Conservation (phyloP, 2,113 vertebrate species). For the Conger conger region DNA sequence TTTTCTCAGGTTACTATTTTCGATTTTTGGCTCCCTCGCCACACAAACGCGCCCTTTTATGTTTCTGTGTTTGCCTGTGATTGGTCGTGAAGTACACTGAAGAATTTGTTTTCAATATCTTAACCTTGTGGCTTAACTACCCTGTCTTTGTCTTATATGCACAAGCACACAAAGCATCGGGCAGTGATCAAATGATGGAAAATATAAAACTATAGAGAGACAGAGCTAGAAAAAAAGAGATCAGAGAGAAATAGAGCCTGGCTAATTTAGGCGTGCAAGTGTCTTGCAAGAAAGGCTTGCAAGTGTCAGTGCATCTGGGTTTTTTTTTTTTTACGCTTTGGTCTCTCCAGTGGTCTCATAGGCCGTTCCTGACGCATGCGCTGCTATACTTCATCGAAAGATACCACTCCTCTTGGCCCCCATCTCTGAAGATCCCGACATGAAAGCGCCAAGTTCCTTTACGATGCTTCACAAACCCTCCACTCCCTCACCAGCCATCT, state of each 20-base stretch:
- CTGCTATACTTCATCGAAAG: neutral
- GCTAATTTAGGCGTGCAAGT: too few relatives aligned
- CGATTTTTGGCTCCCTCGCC: neutral
- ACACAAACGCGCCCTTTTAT: neutral
- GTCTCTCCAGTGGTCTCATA: neutral
- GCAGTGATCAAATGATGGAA: neutral
- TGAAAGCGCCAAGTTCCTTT: neutral
- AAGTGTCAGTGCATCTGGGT: neutral
- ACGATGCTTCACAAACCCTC: neutral
- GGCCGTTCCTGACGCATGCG: neutral
- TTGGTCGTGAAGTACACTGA: neutral
- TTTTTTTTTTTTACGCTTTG: neutral
- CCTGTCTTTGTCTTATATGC: neutral
- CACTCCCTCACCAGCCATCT: neutral
- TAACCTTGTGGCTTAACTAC: neutral
- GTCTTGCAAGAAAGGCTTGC: too few relatives aligned
- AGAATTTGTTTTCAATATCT: neutral
- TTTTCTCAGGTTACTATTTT: neutral
- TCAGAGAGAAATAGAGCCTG: neutral
- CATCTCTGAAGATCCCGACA: neutral
- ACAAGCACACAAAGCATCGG: neutral
- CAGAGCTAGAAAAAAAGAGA: neutral
- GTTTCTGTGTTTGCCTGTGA: neutral
- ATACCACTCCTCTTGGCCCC: neutral
- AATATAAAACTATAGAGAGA: neutral